Percentiles rank a stretch among this genome's conserved stretches.
phyloP scores from a whole-genome alignment of 2,797 vertebrate species.

The Scleropages formosus region DNA sequence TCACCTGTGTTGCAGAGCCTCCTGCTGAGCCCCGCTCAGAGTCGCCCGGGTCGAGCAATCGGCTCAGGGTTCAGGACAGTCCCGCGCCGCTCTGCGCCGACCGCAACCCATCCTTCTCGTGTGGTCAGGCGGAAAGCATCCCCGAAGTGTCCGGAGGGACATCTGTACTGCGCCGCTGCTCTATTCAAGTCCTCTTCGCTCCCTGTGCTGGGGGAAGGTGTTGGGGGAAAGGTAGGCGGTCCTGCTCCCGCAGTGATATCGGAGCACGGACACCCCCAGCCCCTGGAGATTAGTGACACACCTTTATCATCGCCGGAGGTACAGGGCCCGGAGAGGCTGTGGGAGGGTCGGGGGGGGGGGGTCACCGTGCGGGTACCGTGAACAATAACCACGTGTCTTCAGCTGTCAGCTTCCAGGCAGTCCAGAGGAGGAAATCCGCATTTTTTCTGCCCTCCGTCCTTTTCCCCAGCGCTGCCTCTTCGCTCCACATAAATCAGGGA shows the following conservation, averaged over 20 bases:
- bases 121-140: too few species aligned
- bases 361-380: not conserved
- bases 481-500: conserved; percentile 35
- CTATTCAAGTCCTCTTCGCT: not conserved
- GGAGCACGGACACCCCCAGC: not conserved
- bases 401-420: conserved; percentile 15
- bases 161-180: too few species aligned
- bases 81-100: too few species aligned
- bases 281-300: not conserved
- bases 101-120: too few species aligned
- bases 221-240: not conserved
- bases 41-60: conserved; percentile 16
- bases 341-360: not conserved
- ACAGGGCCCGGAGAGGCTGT: too few species aligned
- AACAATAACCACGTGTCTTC: conserved; percentile 9
- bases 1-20: conserved; percentile 38
- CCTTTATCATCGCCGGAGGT: not conserved
- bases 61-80: too few species aligned
- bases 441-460: not conserved
- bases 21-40: conserved; percentile 33
- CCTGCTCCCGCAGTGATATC: too few species aligned
- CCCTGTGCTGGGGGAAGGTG: not conserved
- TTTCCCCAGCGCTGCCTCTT: conserved; percentile 23
- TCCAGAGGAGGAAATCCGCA: conserved; percentile 19
- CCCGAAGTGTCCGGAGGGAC: too few species aligned